These are phyloP conservation scores for Pedionomus torquatus DNA, from an alignment of 2,113 vertebrate genomes.

Conservation along the genomic window DNA sequence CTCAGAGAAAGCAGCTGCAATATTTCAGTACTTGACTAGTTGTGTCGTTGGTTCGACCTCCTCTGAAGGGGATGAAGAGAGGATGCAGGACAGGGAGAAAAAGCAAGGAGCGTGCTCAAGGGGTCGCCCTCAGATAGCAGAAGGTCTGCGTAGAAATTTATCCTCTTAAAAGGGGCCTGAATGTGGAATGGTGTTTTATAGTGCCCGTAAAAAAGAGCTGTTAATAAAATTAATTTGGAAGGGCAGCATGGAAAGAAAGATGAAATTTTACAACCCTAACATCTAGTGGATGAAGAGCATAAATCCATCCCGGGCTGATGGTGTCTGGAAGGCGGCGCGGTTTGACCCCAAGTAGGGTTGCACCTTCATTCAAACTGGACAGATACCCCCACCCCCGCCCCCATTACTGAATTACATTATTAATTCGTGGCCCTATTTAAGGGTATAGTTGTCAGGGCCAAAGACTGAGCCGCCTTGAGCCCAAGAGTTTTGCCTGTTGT, in stretches of 20 bases:
- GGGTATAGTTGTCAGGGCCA: accelerated
- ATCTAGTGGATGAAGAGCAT: background rate
- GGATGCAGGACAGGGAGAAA: background rate
- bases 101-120: background rate
- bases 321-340: background rate
- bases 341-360: background rate
- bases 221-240: constrained; percentile 21
- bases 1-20: background rate
- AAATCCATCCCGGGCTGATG: background rate
- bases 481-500: background rate
- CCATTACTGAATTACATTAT: background rate
- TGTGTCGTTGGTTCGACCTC: background rate
- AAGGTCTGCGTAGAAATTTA: background rate
- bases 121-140: background rate
- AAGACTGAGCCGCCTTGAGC: background rate
- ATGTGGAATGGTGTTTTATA: background rate
- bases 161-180: background rate
- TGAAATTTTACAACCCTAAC: background rate
- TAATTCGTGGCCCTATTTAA: background rate
- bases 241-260: background rate
- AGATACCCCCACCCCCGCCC: background rate
- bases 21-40: background rate
- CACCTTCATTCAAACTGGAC: background rate
- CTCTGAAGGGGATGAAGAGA: background rate
- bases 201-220: background rate